phyloP scores from a whole-genome alignment of 2,113 vertebrate genomes.

The Grus americana region DNA sequence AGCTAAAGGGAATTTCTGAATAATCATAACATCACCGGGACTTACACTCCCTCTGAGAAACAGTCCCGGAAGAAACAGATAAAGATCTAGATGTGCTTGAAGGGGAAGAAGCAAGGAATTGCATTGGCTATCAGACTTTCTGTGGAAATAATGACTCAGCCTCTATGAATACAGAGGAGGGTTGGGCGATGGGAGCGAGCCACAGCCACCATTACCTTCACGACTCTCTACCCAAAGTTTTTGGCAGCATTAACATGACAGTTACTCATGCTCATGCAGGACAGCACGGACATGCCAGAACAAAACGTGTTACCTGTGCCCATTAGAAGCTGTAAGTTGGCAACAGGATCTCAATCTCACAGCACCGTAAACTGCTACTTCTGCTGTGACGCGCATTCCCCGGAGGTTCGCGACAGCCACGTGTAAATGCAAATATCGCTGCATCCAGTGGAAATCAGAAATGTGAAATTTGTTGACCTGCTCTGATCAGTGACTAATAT shows the following conservation, averaged over 20 bases:
- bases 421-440: neutral
- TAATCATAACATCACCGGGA: neutral
- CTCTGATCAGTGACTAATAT: neutral
- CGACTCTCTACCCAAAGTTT: neutral
- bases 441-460: neutral
- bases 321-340: neutral
- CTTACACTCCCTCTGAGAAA: neutral
- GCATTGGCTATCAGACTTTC: neutral
- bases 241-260: neutral
- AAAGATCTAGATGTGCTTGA: neutral
- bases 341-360: neutral
- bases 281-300: neutral
- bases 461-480: neutral
- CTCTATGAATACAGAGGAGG: neutral
- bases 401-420: neutral
- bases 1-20: neutral
- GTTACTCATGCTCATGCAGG: neutral
- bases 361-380: neutral
- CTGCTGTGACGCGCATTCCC: neutral
- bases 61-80: neutral
- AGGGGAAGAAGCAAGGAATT: neutral
- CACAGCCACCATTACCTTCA: neutral
- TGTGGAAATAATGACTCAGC: neutral
- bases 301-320: neutral
- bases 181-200: neutral